A percentile compares a stretch with the other conserved stretches of the same genome.
Evolutionary conservation across 1,140 invertebrate genomes (phyloP).

Genomic region (Lutraria rhynchaena): DNA sequence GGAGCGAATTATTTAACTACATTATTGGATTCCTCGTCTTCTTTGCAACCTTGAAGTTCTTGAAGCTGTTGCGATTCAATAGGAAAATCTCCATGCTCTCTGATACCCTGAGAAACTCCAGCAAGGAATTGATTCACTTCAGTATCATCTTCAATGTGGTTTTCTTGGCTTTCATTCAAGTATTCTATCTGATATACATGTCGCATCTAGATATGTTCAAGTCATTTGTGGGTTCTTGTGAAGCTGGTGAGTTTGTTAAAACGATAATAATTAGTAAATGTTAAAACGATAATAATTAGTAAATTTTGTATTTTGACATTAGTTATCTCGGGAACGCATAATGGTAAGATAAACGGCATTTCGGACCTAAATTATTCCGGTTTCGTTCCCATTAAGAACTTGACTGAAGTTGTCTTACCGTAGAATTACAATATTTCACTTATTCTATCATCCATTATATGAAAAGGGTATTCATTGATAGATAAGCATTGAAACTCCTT

Average conservation of each 20-base stretch:
- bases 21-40: slow-evolving; percentile 84
- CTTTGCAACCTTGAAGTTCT: slow-evolving; percentile 83
- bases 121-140: slow-evolving; percentile 79
- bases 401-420: too few relatives aligned
- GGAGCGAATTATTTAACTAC: slow-evolving; percentile 83
- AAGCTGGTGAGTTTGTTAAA: slow-evolving; percentile 78
- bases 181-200: slow-evolving; percentile 84
- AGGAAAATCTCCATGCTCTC: slow-evolving; percentile 82
- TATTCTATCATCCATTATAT: too few relatives aligned
- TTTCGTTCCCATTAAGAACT: too few relatives aligned
- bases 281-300: too few relatives aligned
- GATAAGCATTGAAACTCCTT: too few relatives aligned
- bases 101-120: slow-evolving; percentile 77
- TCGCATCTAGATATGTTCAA: slow-evolving; percentile 82
- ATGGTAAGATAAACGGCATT: too few relatives aligned
- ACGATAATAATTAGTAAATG: too few relatives aligned
- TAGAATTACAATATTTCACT: too few relatives aligned
- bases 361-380: too few relatives aligned
- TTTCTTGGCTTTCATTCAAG: slow-evolving; percentile 81
- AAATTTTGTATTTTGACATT: too few relatives aligned
- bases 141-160: slow-evolving; percentile 81
- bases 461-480: too few relatives aligned
- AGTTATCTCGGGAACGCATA: too few relatives aligned
- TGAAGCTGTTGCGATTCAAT: slow-evolving; percentile 84
- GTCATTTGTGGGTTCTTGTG: slow-evolving; percentile 83